Evolutionary conservation across 37 sponge, comb jelly and placozoan genomes (phyloP).

Genomic region (Corticium candelabrum): DNA sequence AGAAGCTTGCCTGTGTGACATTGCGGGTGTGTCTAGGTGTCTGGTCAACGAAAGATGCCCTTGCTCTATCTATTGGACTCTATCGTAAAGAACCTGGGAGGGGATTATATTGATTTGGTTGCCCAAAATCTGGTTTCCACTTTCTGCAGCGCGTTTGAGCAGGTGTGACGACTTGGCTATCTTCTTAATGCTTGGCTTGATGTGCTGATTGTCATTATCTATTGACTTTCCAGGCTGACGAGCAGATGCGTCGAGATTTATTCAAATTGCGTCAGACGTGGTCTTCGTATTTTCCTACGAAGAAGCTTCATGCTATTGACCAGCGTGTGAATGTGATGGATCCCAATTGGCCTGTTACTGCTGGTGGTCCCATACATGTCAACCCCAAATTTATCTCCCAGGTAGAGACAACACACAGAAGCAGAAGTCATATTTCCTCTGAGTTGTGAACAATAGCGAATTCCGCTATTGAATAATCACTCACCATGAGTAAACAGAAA

Average conservation of each 20-base stretch:
- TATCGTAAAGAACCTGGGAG: slow-evolving; percentile 87
- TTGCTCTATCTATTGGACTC: slow-evolving; percentile 86
- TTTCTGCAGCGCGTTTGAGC: slow-evolving; percentile 77
- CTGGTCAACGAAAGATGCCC: slow-evolving; percentile 60
- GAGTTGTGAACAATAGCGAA: too few relatives aligned
- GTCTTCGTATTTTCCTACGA: slow-evolving; percentile 26
- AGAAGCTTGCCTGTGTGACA: too few relatives aligned
- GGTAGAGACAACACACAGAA: too few relatives aligned
- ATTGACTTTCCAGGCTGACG: slow-evolving; percentile 40
- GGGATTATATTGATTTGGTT: slow-evolving; percentile 53
- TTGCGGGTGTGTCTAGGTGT: too few relatives aligned
- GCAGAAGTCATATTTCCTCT: too few relatives aligned
- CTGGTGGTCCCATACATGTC: neutral
- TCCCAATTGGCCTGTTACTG: slow-evolving; percentile 64
- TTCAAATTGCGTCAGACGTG: slow-evolving; percentile 79
- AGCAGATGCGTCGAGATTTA: slow-evolving; percentile 35
- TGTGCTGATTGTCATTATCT: neutral
- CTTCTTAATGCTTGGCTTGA: too few relatives aligned
- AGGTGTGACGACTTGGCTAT: slow-evolving; percentile 26
- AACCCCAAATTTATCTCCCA: neutral
- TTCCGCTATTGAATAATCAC: too few relatives aligned
- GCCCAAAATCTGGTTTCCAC: slow-evolving; percentile 48
- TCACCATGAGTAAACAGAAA: too few relatives aligned
- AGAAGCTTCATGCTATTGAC: slow-evolving; percentile 65
- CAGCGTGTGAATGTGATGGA: slow-evolving; percentile 59